Base-by-base conservation (phyloP, 2,888 invertebrate species). In the Taenaris catops region DNA sequence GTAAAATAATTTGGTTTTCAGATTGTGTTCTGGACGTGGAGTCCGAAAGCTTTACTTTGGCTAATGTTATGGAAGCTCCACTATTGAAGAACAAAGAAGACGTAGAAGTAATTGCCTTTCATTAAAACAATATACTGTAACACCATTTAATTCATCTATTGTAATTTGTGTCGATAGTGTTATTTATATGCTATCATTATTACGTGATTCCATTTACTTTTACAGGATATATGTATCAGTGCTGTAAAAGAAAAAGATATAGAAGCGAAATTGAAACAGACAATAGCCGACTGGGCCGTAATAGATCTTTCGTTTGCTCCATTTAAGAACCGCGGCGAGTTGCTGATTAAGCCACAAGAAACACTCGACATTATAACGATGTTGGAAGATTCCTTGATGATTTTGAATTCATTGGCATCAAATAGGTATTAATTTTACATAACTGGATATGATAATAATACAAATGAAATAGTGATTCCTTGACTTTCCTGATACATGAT, bases 221-320 rank as follows among this genome's bases (percentile, higher is more conserved):
- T 56, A 12, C 43, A 93, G 91, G 96, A 96, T 63, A 94, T 96
- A 50, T 96, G 96, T 57, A 93, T 96, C 17, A 93, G 95, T 56
- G 96, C 96, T 0, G 92, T 93, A 0, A 96, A 96, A 76, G 97
- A 97, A 68, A 92, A 93, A 53, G 96, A 97, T 52, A 96, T 96
- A 42, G 96, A 96, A 79, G 94, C 93, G 0, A 96, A 96, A 79
- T 66, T 96, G 40, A 94, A 93, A 51, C 93, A 94, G 75, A 90
- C 95, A 0, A 91, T 93, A 18, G 80, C 91, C 1, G 95, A 96
- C 64, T 96, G 96, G 96, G 90, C 93, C 0, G 62, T 90, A 2
- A 89, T 95, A 0, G 91, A 93, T 44, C 70, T 96, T 3, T 86
- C 91, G 19, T 93, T 96, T 63, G 70, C 91, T 0, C 58, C 73